phyloP scores from a whole-genome alignment of 2,113 vertebrate species.

The Calyptomena viridis region DNA sequence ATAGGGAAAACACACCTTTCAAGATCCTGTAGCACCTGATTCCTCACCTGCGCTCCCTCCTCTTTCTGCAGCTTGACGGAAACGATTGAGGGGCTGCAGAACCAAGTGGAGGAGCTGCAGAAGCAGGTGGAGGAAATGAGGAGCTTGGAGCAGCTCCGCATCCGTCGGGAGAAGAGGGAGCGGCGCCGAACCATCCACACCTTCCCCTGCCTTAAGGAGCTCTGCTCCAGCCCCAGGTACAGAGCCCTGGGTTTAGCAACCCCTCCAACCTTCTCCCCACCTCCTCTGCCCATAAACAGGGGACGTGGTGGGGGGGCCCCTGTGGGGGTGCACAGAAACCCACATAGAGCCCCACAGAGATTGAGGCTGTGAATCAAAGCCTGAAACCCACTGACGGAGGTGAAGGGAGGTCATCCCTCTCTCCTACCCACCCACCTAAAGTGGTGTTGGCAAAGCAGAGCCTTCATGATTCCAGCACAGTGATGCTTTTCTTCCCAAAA shows the following conservation, averaged over 20 bases:
- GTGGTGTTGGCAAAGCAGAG: neutral
- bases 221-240: constrained; percentile 88
- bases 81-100: constrained; percentile 89
- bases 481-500: neutral
- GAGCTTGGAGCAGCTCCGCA: constrained; percentile 87
- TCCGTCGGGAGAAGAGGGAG: constrained; percentile 87
- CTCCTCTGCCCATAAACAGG: neutral
- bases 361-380: neutral
- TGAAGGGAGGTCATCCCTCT: neutral
- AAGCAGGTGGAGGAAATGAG: constrained; percentile 89
- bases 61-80: constrained; percentile 81
- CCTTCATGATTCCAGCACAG: neutral
- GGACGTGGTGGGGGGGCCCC: neutral
- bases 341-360: neutral
- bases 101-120: constrained; percentile 91
- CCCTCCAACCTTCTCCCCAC: neutral
- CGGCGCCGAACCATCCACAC: constrained; percentile 91
- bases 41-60: neutral
- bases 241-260: neutral
- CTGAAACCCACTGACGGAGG: neutral
- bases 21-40: neutral
- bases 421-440: neutral
- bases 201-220: constrained; percentile 94
- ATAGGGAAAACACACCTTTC: neutral
- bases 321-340: neutral